phyloP scores from a whole-genome alignment of 1,140 invertebrate species.

The Cheumatopsyche charites region DNA sequence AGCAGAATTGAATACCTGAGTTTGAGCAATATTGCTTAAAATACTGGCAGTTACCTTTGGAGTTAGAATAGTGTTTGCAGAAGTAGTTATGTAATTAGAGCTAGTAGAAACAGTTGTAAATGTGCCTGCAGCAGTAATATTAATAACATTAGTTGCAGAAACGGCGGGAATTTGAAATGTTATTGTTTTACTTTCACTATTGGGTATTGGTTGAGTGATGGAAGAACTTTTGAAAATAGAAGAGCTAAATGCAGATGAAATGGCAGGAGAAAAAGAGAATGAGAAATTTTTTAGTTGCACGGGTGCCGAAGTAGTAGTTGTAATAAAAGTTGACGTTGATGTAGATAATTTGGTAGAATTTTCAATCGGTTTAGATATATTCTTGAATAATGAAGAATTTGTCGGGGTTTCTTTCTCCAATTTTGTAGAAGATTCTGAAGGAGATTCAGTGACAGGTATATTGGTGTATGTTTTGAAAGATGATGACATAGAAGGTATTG shows the following conservation, averaged over 20 bases:
- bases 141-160: too few relatives aligned
- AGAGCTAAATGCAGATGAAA: neutral
- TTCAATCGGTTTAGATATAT: neutral
- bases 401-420: neutral
- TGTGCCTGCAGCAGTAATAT: too few relatives aligned
- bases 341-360: neutral
- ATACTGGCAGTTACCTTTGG: too few relatives aligned
- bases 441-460: neutral
- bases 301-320: neutral
- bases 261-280: constrained; percentile 8
- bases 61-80: too few relatives aligned
- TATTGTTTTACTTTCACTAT: too few relatives aligned
- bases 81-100: too few relatives aligned
- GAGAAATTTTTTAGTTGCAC: neutral
- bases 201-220: neutral
- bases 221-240: neutral
- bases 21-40: too few relatives aligned
- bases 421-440: neutral
- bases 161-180: too few relatives aligned
- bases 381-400: neutral
- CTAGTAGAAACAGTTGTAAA: too few relatives aligned
- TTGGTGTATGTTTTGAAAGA: neutral
- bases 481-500: neutral
- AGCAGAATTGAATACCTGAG: too few relatives aligned
- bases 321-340: neutral